Conservation (phyloP, 2,888 invertebrate genomes). For the Aphodius sticticus region DNA sequence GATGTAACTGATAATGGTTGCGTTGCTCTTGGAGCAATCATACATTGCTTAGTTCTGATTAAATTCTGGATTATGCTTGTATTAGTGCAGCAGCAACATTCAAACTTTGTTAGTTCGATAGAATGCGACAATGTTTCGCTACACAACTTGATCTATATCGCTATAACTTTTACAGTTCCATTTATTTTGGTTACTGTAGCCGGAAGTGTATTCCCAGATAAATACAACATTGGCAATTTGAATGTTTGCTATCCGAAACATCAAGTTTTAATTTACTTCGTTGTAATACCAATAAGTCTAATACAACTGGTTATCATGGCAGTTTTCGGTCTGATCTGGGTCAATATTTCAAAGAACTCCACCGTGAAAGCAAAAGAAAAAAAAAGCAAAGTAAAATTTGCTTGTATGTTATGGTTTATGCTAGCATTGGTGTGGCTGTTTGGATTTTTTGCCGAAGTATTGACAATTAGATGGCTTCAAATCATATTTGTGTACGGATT, state of each 20-base stretch:
- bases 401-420: conserved; percentile 27
- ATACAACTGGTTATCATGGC: conserved; percentile 26
- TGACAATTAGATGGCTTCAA: conserved; percentile 27
- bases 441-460: conserved; percentile 22
- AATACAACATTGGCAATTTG: conserved; percentile 26
- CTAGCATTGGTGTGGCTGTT: conserved; percentile 32
- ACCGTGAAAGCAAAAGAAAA: conserved; percentile 18
- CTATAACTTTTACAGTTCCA: conserved; percentile 26
- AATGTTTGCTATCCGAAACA: conserved; percentile 31
- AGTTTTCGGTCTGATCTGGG: conserved; percentile 26
- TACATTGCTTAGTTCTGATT: conserved; percentile 30
- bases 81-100: conserved; percentile 22
- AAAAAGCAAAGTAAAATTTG: conserved; percentile 16
- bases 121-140: conserved; percentile 16
- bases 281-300: conserved; percentile 22
- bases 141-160: conserved; percentile 10
- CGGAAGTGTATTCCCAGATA: conserved; percentile 20
- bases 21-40: conserved; percentile 16
- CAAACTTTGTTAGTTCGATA: conserved; percentile 26
- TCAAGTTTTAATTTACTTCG: conserved; percentile 24
- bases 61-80: conserved; percentile 30
- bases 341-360: conserved; percentile 18
- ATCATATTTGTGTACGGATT: conserved; percentile 22
- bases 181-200: conserved; percentile 27
- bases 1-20: neutral